Percentiles rank a stretch among this genome's conserved stretches.
Conservation (phyloP, 1,140 invertebrate species). For the Drosophila elegans region DNA sequence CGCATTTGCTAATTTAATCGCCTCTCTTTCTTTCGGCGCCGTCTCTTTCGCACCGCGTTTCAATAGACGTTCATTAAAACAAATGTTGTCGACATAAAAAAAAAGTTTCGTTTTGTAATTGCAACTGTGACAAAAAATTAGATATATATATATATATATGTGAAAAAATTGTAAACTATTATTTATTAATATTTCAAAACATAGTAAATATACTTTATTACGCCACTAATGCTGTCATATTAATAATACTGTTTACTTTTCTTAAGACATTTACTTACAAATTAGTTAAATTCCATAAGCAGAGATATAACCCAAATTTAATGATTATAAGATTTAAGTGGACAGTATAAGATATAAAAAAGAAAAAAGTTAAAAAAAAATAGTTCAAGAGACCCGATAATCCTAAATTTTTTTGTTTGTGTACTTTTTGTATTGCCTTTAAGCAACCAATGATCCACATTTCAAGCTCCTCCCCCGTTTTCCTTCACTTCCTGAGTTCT, state of each 20-base stretch:
- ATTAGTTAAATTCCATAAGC: too few relatives aligned
- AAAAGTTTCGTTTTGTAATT: constrained; percentile 54
- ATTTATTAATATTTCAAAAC: neutral
- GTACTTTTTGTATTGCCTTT: constrained; percentile 19
- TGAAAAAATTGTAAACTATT: too few relatives aligned
- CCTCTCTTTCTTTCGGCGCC: constrained; percentile 21
- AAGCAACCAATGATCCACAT: constrained; percentile 59
- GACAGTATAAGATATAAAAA: too few relatives aligned
- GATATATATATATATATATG: too few relatives aligned
- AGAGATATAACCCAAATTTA: too few relatives aligned
- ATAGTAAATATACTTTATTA: too few relatives aligned
- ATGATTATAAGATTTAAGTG: too few relatives aligned
- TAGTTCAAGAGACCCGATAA: too few relatives aligned
- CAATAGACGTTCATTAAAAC: constrained; percentile 65
- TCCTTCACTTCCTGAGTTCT: constrained; percentile 27
- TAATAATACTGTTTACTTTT: too few relatives aligned
- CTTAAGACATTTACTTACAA: too few relatives aligned
- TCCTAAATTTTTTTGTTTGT: neutral
- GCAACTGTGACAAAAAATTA: constrained; percentile 2
- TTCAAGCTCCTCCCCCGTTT: constrained; percentile 29
- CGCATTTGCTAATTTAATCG: constrained; percentile 76
- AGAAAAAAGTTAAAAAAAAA: too few relatives aligned
- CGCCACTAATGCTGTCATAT: too few relatives aligned
- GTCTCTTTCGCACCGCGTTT: constrained; percentile 19
- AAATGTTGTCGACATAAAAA: constrained; percentile 60